phyloP scores from a whole-genome alignment of 2,888 invertebrate genomes.

The Neoitamus cyanurus region DNA sequence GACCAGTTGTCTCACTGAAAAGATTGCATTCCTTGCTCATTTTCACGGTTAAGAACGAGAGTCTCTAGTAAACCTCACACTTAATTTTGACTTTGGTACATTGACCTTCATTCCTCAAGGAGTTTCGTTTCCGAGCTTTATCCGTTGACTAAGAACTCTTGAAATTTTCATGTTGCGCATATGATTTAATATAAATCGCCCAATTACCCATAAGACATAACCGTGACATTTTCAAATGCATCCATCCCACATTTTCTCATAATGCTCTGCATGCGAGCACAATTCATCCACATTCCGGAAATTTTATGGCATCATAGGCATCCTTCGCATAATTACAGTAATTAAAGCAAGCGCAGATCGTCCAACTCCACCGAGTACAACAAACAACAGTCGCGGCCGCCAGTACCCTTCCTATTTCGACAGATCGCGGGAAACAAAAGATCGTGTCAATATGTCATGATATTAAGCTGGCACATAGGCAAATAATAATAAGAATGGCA shows the following conservation, averaged over 20 bases:
- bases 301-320: not conserved
- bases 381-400: not conserved
- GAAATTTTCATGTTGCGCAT: not conserved
- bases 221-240: not conserved
- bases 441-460: slow-evolving; percentile 48
- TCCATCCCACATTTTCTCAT: not conserved
- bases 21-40: too few relatives aligned
- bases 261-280: not conserved
- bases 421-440: slow-evolving; percentile 34
- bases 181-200: not conserved
- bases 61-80: too few relatives aligned
- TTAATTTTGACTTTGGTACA: not conserved
- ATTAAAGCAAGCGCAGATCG: not conserved
- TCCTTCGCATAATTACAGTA: slow-evolving; percentile 2
- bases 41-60: too few relatives aligned
- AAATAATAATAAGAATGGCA: slow-evolving; percentile 36
- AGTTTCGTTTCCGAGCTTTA: not conserved
- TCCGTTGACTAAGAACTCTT: not conserved
- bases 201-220: not conserved
- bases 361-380: not conserved
- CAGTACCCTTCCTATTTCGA: not conserved
- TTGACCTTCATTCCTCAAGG: not conserved
- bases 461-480: slow-evolving; percentile 35
- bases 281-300: not conserved
- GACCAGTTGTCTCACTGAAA: too few relatives aligned